Conservation (phyloP, 2,113 vertebrate species). For the Anhinga rufa region DNA sequence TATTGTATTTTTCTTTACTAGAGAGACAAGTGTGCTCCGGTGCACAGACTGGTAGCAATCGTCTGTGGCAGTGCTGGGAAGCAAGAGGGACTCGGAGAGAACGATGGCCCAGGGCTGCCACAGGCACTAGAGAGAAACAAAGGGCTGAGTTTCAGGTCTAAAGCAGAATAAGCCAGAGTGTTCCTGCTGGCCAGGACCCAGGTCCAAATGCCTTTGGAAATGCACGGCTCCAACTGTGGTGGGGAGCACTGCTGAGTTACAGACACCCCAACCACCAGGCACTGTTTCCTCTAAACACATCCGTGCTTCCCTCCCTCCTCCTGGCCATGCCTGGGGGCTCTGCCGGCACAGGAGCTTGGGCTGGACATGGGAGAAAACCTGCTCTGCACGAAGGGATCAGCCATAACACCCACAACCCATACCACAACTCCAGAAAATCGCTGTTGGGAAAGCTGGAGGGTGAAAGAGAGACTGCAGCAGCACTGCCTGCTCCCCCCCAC, state of each 20-base stretch:
- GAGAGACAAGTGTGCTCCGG: not conserved
- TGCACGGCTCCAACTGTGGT: fast-evolving
- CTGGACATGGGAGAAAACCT: not conserved
- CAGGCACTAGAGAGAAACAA: not conserved
- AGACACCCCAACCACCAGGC: not conserved
- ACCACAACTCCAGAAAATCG: not conserved
- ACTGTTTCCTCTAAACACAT: not conserved
- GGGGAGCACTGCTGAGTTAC: fast-evolving
- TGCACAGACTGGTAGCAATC: not conserved
- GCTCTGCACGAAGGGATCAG: not conserved
- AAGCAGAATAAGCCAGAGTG: not conserved
- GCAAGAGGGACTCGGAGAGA: not conserved
- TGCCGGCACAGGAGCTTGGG: too few relatives aligned
- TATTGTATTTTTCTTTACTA: not conserved
- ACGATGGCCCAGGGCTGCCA: not conserved
- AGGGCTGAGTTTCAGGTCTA: not conserved
- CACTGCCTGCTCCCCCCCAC: not conserved
- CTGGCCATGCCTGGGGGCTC: fast-evolving
- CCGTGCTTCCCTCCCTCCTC: not conserved
- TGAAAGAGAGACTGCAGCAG: not conserved
- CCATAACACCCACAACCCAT: not conserved
- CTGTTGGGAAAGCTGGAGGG: not conserved
- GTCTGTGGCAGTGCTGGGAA: not conserved
- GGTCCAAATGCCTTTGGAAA: not conserved
- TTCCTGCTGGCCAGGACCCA: not conserved